phyloP scores from a whole-genome alignment of 2,797 vertebrate species.

The Coendou prehensilis region DNA sequence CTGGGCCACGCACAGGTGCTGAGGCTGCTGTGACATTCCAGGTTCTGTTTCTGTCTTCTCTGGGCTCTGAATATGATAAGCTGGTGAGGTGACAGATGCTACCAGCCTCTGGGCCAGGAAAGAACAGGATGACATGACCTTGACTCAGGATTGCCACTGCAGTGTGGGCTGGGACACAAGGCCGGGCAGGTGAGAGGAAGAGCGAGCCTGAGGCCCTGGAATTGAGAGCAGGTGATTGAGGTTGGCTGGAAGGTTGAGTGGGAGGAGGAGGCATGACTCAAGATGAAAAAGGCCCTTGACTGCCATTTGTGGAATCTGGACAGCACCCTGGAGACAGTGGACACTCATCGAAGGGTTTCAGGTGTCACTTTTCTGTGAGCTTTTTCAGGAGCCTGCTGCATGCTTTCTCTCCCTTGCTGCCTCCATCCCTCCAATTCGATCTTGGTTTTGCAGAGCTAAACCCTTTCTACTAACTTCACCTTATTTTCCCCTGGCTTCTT shows the following conservation, averaged over 20 bases:
- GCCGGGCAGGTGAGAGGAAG: background rate
- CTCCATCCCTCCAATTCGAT: background rate
- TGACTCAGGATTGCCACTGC: too few relatives aligned
- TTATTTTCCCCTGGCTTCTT: background rate
- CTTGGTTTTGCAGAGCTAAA: background rate
- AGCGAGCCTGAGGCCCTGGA: fast-evolving
- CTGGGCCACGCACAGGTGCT: background rate
- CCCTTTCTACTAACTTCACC: background rate
- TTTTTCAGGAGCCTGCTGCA: background rate
- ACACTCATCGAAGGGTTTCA: background rate
- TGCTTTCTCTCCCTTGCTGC: background rate
- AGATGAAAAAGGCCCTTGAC: background rate
- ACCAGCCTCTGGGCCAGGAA: fast-evolving
- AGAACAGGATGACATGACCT: background rate
- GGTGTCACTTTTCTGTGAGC: background rate
- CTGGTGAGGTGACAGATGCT: background rate
- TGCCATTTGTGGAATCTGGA: background rate
- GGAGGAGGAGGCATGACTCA: too few relatives aligned
- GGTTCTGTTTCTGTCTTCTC: background rate
- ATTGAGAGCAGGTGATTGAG: background rate
- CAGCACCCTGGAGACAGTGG: background rate
- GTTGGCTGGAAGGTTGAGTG: background rate
- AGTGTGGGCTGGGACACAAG: background rate
- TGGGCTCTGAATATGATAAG: background rate
- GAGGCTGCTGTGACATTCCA: background rate